Base-by-base conservation (phyloP, 2,797 vertebrate genomes). In the Lithobates sylvaticus region DNA sequence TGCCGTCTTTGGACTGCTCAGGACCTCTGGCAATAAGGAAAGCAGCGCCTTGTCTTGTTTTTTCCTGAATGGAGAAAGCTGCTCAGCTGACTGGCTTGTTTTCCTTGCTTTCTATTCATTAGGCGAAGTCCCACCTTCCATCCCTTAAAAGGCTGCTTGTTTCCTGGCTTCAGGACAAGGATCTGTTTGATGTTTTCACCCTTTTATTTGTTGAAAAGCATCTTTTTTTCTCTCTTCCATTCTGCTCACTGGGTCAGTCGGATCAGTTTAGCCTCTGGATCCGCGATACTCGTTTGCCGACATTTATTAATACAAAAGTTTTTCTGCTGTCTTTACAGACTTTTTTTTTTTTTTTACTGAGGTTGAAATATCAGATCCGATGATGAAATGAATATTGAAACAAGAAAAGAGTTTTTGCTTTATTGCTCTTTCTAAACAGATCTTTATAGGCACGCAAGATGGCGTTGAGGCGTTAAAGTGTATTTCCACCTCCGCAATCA, bases 61-160 rank as follows among this genome's bases (percentile, higher is more conserved):
- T 94, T 94, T 95, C 93, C 94, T 95, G 94, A 95, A 95, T 95
- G 94, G 92, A 90, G 89, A 90, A 89, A 91, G 88, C 92, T 91
- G 90, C 91, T 94, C 94, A 91, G 90, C 93, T 92, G 93, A 90
- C 90, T 88, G 89, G 91, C 89, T 82, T 91, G 88, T 92, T 92
- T 94, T 93, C 93, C 93, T 92, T 92, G 92, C 92, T 92, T 92
- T 89, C 89, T 94, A 93, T 94, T 94, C 94, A 94, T 83, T 89
- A 91, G 89, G 91, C 94, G 89, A 93, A 88, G 92, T 93, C 92
- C 93, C 94, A 93, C 94, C 93, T 93, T 93, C 91, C 88, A 54
- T 91, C 90, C 90, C 90, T 92, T 92, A 92, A 89, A 93, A 92
- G 91, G 90, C 89, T 90, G 90, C 88, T 89, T 78, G 90, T 92